A percentile compares a stretch with the other conserved stretches of the same genome.
Evolutionary conservation across 2,113 vertebrate genomes (phyloP).

Genomic region (Zosterops hypoxanthus): DNA sequence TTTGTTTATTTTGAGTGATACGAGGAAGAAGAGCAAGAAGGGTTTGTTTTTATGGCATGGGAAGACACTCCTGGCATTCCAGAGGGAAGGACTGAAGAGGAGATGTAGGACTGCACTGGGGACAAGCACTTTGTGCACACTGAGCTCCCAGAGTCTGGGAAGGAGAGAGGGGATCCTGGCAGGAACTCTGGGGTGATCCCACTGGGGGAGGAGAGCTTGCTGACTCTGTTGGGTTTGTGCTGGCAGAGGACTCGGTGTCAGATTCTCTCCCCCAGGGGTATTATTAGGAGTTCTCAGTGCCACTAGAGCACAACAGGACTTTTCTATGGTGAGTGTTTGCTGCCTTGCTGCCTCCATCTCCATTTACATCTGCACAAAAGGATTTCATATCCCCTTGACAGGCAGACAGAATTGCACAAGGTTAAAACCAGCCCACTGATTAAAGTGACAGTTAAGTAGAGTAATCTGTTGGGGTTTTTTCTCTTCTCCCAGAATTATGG

Average conservation of each 20-base stretch:
- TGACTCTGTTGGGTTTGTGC: background rate
- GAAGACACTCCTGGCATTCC: constrained; percentile 9
- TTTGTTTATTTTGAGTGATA: constrained; percentile 52
- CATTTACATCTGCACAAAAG: background rate
- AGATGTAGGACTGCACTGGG: background rate
- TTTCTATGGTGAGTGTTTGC: background rate
- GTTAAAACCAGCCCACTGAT: background rate
- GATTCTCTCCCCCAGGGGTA: background rate
- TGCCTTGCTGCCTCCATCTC: background rate
- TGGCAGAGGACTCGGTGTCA: background rate
- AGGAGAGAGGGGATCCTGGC: background rate
- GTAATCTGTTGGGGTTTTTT: background rate
- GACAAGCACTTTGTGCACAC: background rate
- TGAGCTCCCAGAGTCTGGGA: background rate
- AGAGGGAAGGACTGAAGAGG: background rate
- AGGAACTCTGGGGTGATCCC: background rate
- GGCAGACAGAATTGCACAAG: background rate
- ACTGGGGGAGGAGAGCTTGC: background rate
- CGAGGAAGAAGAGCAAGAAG: background rate
- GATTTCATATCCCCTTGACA: background rate
- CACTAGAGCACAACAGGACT: background rate
- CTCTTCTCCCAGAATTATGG: background rate
- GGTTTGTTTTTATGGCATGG: constrained; percentile 3
- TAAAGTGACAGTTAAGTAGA: background rate
- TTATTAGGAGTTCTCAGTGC: background rate